Evolutionary conservation across 1,140 invertebrate genomes (phyloP), one percentile per base, ranked within the genome.

Genomic region (Euborellia annulipes): DNA sequence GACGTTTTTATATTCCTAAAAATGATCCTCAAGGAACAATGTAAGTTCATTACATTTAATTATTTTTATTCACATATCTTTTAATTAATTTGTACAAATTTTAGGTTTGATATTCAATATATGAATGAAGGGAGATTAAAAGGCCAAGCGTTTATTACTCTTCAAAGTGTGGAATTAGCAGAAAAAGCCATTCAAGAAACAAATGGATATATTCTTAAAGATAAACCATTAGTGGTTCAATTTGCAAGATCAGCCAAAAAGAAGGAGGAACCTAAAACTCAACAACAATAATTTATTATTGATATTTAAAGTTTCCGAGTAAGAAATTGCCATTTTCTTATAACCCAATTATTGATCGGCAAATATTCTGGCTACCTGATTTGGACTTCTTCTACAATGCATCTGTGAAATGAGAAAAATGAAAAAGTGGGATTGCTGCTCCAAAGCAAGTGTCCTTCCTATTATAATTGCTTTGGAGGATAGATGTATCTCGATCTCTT

Each of bases 41-140:
- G 69, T 71, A 58, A 61, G 65, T 58, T 43, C 36, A 17, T 47
- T 18, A 37, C 41, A 2, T 8, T 32, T 18, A 41, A 13, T 43
- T 3, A 41, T 50, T 38, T 44, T 40, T 30, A 19, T 38, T 41
- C 7, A 45, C 43, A 34, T 45, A 41, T 40, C 39, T 51, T 44
- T 40, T 14, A 19, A 56, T 56, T 19, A 20, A 64, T 61, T 49
- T 30, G 34, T 45, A 11, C 20, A 46, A n/a, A 34, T 49, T 49
- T 19, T 36, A 75, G 72, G 47, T 91, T 87, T 66, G 78, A 87
- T 66, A 73, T 92, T n/a, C 72, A 82, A 53, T 68, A 92, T 2
- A 91, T 96, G 88, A 85, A 87, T 61, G 86, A 91, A 62, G 91
- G 91, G 0, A 73, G 88, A 57, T 94, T 96, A 89, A 94, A 92